These are phyloP conservation scores for Nephotettix cincticeps DNA, from an alignment of 1,140 invertebrate species.

Conservation along the genomic window DNA sequence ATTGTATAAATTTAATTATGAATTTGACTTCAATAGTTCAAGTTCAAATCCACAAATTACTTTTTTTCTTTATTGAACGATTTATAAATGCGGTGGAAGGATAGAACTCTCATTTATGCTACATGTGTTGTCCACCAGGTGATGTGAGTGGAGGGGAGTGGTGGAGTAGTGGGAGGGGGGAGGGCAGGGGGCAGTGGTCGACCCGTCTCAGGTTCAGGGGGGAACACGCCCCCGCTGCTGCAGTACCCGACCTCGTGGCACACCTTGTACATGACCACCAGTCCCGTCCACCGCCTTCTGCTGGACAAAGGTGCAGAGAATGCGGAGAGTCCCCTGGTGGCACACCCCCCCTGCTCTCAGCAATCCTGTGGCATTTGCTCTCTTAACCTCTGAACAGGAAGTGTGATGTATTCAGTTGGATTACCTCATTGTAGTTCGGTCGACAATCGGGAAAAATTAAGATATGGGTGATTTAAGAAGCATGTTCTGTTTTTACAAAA, in stretches of 20 bases:
- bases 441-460: too few species aligned
- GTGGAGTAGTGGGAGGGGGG: constrained; percentile 41
- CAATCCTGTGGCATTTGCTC: constrained; percentile 56
- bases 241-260: constrained; percentile 42
- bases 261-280: constrained; percentile 42
- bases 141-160: constrained; percentile 45
- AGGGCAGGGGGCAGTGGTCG: constrained; percentile 40
- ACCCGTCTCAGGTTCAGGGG: constrained; percentile 39
- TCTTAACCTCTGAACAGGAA: constrained; percentile 49
- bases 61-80: too few species aligned
- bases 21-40: too few species aligned
- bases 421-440: neutral
- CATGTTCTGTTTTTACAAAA: too few species aligned
- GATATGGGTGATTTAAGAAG: too few species aligned
- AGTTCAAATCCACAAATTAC: too few species aligned
- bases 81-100: too few species aligned
- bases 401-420: neutral
- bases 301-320: constrained; percentile 38
- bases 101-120: too few species aligned
- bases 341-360: constrained; percentile 47
- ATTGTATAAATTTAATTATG: too few species aligned
- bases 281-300: constrained; percentile 42
- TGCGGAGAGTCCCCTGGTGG: neutral
- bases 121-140: too few species aligned
- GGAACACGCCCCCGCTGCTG: constrained; percentile 28